Conservation (phyloP, 53 echinoderm and acorn worm species). For the Arbacia lixula region DNA sequence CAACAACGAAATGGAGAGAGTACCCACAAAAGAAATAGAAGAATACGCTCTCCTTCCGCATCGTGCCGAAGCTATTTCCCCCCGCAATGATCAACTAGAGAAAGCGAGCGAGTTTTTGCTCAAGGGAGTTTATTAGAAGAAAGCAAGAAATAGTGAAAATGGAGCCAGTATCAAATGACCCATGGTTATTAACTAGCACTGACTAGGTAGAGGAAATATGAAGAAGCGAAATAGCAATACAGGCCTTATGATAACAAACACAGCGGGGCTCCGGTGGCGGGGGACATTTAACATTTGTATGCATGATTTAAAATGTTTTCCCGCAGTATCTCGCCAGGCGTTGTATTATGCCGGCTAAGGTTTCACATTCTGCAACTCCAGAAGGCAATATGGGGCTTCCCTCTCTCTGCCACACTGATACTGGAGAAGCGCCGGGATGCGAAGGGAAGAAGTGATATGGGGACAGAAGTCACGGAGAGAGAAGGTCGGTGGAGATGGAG, state of each 20-base stretch:
- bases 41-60: too few species aligned
- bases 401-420: not conserved
- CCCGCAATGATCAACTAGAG: too few species aligned
- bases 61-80: too few species aligned
- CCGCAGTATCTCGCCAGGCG: conserved; percentile 22
- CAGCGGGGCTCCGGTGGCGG: conserved; percentile 14
- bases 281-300: conserved; percentile 53
- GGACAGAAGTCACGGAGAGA: too few species aligned
- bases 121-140: not conserved
- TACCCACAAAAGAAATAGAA: too few species aligned
- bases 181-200: conserved; percentile 43
- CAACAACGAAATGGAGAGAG: too few species aligned
- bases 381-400: conserved; percentile 40
- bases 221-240: conserved; percentile 48
- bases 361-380: conserved; percentile 51
- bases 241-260: conserved; percentile 52
- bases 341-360: conserved; percentile 35
- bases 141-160: conserved; percentile 1
- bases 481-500: too few species aligned
- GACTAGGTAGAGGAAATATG: conserved; percentile 31
- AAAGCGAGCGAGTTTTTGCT: not conserved
- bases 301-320: conserved; percentile 57
- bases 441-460: conserved; percentile 1
- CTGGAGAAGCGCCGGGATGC: not conserved
- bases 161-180: conserved; percentile 29